Evolutionary conservation across 2,888 invertebrate genomes (phyloP), one percentile per base, ranked within the genome.

Genomic region (Caenorhabditis wallacei): DNA sequence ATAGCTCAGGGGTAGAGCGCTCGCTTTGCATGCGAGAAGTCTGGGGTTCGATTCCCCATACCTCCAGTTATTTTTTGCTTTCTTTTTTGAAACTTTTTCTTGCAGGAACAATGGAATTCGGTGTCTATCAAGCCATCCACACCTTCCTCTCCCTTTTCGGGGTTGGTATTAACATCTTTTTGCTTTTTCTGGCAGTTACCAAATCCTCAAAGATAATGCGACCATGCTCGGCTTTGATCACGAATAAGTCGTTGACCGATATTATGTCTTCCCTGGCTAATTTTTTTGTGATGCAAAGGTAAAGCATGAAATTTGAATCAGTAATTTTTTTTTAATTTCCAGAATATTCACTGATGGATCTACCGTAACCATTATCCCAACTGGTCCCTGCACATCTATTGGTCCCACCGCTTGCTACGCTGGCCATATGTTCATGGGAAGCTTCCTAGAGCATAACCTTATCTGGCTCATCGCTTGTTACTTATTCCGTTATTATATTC

Each of bases 1-100:
- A 84, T 87, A 87, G 87, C 86, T 87, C 87, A 87, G 87, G 82
- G 87, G 87, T 87, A 87, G 87, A 87, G 87, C 87, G 87, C 87
- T 87, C 87, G 82, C 87, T 87, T 87, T 85, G 87, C 87, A 87
- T 87, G 87, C 80, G 86, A 87, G 87, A 87, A 80, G 85, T 75
- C 87, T 86, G 86, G 86, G 86, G 84, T 86, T 86, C 86, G 81
- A 85, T 85, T 85, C 85, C 85, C 85, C 80, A 85, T 85, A 85
- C 82, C 85, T 85, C 85, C 85, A 85, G 80, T 71, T 75, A 76
- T 20, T 20, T 43, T 72, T 72, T 72, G 35, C 30, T 30, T 8
- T 30, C 30, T 30, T 30, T 30, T 30, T 30, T 30, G n/a, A n/a
- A n/a, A n/a, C n/a, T n/a, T n/a, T n/a, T n/a, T n/a, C n/a, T n/a